A percentile compares a stretch with the other conserved stretches of the same genome.
phyloP scores from a whole-genome alignment of 2,888 invertebrate genomes.

The Crioceris asparagi region DNA sequence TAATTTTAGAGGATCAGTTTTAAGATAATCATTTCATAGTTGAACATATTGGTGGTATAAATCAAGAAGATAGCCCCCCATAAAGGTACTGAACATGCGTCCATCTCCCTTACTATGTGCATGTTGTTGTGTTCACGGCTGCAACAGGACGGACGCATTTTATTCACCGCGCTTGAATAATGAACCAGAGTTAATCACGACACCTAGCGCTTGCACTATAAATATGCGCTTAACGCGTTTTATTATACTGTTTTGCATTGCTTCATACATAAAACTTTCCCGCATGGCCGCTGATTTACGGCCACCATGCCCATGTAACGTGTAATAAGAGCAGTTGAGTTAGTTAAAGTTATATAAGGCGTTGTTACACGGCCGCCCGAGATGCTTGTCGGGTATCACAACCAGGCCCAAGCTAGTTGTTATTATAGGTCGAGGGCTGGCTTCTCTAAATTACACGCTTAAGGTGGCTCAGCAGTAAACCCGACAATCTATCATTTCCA shows the following conservation, averaged over 20 bases:
- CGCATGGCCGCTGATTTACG: constrained; percentile 36
- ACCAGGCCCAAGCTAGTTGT: constrained; percentile 16
- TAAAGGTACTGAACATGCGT: too few species aligned
- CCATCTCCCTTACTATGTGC: too few species aligned
- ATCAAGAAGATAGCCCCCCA: too few species aligned
- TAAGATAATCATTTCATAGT: too few species aligned
- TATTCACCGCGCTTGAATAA: constrained; percentile 37
- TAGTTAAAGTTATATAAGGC: too few species aligned
- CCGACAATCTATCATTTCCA: too few species aligned
- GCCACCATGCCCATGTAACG: constrained; percentile 32
- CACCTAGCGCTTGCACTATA: constrained; percentile 35
- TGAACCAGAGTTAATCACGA: constrained; percentile 35
- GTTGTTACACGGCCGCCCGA: constrained; percentile 29
- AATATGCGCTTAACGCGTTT: constrained; percentile 37
- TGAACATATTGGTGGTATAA: too few species aligned
- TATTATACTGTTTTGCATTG: constrained; percentile 36
- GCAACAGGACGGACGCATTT: too few species aligned
- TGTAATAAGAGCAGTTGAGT: constrained; percentile 34
- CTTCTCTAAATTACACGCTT: too few species aligned
- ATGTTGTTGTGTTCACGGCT: too few species aligned
- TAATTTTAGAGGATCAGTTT: too few species aligned
- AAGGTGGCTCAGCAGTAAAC: too few species aligned
- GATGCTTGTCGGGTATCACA: constrained; percentile 29
- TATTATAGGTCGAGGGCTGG: constrained; percentile 8
- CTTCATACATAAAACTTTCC: constrained; percentile 35